Base-by-base conservation (phyloP, 2,797 vertebrate species). In the Coregonus ussuriensis region DNA sequence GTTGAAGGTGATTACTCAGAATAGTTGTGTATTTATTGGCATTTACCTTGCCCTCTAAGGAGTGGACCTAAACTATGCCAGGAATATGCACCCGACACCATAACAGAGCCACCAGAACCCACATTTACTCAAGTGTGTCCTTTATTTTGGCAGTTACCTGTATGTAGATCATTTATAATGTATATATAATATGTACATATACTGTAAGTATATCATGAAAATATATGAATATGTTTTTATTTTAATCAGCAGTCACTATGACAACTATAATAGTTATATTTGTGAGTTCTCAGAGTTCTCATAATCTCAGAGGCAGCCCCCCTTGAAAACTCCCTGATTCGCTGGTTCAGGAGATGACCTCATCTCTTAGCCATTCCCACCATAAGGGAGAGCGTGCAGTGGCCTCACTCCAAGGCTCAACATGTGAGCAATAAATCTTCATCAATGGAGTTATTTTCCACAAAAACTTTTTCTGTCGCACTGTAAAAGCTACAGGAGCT, bases 301-400 rank as follows among this genome's bases (percentile, higher is more conserved):
- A 71, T 68, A 4, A 31, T 59, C 14, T 31, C 25, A 33, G 7
- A 68, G 21, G 47, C 59, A 65, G 25, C 15, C 41, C 56, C 65
- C 16, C 18, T 56, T 31, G 6, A 25, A 16, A 52, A 35, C 4
- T n/a, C 63, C 18, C 18, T 59, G 14, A n/a, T 18, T 71, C 67
- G n/a, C 16, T 37, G 47, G 14, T 74, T 18, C 53, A 69, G 37
- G 56, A 21, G 71, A 84, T 80, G 69, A 79, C 69, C 62, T 84
- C 18, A 80, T 62, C 76, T 21, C 59, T 74, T 33, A 76, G 75
- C 59, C 75, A 74, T 74, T 70, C 65, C n/a, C 66, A 77, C 21
- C 21, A 73, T 16, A 53, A 74, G 35, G 54, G 35, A 72, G 31
- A 68, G 66, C 73, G 74, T 74, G 65, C 33, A 62, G 73, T 54